A percentile compares a stretch with the other conserved stretches of the same genome.
Evolutionary conservation across 2,888 invertebrate species (phyloP).

Genomic region (Drosophila niveifrons): DNA sequence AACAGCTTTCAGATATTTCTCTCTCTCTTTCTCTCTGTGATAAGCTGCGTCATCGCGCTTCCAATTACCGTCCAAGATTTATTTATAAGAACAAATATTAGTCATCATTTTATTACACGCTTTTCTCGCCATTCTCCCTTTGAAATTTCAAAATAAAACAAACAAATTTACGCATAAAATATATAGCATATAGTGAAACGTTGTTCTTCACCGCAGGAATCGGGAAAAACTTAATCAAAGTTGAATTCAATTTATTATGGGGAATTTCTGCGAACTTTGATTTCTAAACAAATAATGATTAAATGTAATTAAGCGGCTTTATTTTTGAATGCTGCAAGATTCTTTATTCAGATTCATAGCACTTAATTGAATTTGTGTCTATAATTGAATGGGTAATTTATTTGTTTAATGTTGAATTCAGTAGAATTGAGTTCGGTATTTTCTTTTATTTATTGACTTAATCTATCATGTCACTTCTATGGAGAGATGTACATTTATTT

Average conservation of each 20-base stretch:
- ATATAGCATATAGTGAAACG: not conserved
- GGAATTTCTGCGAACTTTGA: not conserved
- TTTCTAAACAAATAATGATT: not conserved
- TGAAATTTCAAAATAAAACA: no score
- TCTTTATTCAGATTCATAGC: not conserved
- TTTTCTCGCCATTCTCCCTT: no score
- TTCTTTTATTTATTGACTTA: no score
- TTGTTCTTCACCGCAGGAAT: not conserved
- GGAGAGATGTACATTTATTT: no score
- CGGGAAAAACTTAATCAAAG: not conserved
- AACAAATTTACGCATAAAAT: no score
- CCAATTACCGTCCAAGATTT: not conserved
- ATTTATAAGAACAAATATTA: not conserved
- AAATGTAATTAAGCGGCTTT: not conserved
- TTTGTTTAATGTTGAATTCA: not conserved
- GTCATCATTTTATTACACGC: no score
- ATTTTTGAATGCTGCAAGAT: not conserved
- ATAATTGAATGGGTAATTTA: not conserved
- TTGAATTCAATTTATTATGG: not conserved
- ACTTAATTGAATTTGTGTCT: not conserved
- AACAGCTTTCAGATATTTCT: conserved; percentile 3
- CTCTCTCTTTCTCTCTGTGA: conserved; percentile 6
- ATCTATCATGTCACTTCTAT: no score
- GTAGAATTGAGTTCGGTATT: not conserved
- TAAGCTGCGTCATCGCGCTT: conserved; percentile 58